Conservation (phyloP, 2,888 invertebrate species). For the Lutraria lutraria region DNA sequence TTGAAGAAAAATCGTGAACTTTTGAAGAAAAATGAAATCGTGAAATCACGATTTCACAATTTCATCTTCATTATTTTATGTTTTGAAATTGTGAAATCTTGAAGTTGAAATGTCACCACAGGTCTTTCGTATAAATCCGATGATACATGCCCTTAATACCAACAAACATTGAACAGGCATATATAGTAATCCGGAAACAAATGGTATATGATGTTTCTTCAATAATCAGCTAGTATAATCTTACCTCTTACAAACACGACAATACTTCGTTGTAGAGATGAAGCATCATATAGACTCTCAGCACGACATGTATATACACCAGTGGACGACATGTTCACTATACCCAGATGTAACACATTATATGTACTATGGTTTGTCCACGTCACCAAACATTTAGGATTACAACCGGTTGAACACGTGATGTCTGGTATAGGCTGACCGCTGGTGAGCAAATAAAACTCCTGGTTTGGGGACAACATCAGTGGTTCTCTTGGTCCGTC, state of each 20-base stretch:
- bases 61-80: no score
- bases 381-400: not conserved
- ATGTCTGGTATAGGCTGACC: constrained; percentile 7
- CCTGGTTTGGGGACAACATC: not conserved
- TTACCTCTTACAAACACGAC: not conserved
- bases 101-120: no score
- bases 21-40: no score
- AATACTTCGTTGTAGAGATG: not conserved
- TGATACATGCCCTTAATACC: no score
- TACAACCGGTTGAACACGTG: not conserved
- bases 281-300: not conserved
- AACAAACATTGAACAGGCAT: no score
- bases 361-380: not conserved
- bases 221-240: not conserved
- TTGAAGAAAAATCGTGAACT: no score
- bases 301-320: constrained; percentile 20
- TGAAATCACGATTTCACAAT: no score
- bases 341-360: not conserved
- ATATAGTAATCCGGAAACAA: no score
- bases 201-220: no score
- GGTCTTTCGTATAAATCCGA: no score
- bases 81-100: no score
- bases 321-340: not conserved
- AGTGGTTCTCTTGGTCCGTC: not conserved
- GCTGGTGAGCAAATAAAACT: not conserved